Percentiles rank a stretch among this genome's conserved stretches.
Evolutionary conservation across 2,888 invertebrate genomes (phyloP).

Genomic region (Drosophila multiciliata): DNA sequence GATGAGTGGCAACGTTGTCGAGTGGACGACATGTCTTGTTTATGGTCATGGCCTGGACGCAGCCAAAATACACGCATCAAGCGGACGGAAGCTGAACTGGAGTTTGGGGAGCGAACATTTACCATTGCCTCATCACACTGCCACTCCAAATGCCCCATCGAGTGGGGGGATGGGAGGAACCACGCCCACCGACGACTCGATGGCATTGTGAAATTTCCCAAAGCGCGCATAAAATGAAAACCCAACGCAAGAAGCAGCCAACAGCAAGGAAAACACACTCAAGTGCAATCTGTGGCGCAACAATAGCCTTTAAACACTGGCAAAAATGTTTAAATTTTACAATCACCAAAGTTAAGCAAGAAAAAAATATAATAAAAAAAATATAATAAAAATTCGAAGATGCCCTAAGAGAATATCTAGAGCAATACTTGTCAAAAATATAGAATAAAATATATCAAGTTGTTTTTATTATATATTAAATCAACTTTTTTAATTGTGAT

Average conservation of each 20-base stretch:
- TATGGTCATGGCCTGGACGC: conserved; percentile 56
- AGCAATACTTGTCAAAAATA: not conserved
- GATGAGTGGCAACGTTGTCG: conserved; percentile 58
- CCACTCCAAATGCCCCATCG: not conserved
- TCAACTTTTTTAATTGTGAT: not conserved
- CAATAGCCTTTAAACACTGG: conserved; percentile 41
- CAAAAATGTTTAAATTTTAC: conserved; percentile 34
- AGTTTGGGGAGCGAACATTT: conserved; percentile 4
- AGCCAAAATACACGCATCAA: conserved; percentile 36
- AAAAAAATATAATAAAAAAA: not conserved
- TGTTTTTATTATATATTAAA: not conserved
- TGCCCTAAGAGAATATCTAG: not conserved
- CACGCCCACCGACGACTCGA: conserved; percentile 46
- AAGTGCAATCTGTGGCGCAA: conserved; percentile 41
- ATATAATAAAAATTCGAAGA: not conserved
- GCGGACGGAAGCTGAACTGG: not conserved
- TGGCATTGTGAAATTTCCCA: conserved; percentile 76
- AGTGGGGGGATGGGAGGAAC: not conserved
- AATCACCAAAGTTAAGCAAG: conserved; percentile 1
- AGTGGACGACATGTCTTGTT: conserved; percentile 75
- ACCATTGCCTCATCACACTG: not conserved
- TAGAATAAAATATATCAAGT: not conserved
- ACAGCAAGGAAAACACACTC: conserved; percentile 13
- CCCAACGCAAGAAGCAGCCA: conserved; percentile 36
- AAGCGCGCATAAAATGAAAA: conserved; percentile 75